These are phyloP conservation scores for Phocides pigmalion DNA, from an alignment of 1,140 invertebrate species.

Conservation along the genomic window DNA sequence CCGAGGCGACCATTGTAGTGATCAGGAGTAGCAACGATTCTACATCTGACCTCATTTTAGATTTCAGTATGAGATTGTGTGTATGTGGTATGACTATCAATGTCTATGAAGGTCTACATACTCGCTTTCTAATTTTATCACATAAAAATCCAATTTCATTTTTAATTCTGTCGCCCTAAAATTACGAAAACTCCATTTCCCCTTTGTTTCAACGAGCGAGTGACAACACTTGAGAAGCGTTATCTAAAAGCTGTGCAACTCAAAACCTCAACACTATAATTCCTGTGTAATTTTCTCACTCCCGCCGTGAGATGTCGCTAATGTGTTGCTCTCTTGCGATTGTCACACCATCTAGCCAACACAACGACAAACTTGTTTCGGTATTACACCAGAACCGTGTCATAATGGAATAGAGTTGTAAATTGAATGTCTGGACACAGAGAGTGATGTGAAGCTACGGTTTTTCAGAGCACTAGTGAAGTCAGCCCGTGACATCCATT, in stretches of 20 bases:
- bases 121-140: too few relatives aligned
- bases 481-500: slow-evolving; percentile 80
- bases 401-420: slow-evolving; percentile 19
- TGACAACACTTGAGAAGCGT: slow-evolving; percentile 34
- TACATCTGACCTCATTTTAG: too few relatives aligned
- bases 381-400: slow-evolving; percentile 37
- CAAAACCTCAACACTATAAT: slow-evolving; percentile 63
- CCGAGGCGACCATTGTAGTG: too few relatives aligned
- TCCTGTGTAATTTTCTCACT: slow-evolving; percentile 75
- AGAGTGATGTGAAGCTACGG: slow-evolving; percentile 44
- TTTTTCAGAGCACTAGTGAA: slow-evolving; percentile 69
- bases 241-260: slow-evolving; percentile 45
- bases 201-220: slow-evolving; percentile 25
- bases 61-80: too few relatives aligned
- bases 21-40: too few relatives aligned
- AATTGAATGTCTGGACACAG: slow-evolving; percentile 31
- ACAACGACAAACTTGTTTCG: slow-evolving; percentile 45
- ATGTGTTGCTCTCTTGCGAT: slow-evolving; percentile 70
- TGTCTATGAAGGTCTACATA: too few relatives aligned
- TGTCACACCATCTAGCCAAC: slow-evolving; percentile 67
- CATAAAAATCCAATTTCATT: slow-evolving; percentile 25
- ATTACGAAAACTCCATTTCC: slow-evolving; percentile 29
- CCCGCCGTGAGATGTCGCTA: slow-evolving; percentile 73
- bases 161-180: slow-evolving; percentile 29
- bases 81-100: too few relatives aligned